Evolutionary conservation across 2,888 invertebrate species (phyloP).

Genomic region (Apodemia duryi): DNA sequence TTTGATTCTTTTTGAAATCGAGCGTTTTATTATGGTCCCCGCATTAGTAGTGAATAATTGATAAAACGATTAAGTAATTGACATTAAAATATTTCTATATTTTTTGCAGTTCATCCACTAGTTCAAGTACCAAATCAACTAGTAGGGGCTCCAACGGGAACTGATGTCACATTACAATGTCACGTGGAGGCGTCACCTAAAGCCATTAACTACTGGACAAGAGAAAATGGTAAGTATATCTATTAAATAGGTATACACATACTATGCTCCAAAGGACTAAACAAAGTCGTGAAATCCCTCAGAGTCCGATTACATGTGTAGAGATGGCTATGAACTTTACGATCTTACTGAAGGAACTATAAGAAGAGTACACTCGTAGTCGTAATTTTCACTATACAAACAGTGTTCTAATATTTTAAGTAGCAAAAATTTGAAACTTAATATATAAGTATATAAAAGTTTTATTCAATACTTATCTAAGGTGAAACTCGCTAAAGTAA

Average conservation of each 20-base stretch:
- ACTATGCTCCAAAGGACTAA: constrained; percentile 11
- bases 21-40: too few relatives aligned
- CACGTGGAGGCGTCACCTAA: constrained; percentile 95
- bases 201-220: constrained; percentile 96
- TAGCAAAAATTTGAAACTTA: too few relatives aligned
- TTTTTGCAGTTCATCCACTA: constrained; percentile 89
- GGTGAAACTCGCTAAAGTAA: too few relatives aligned
- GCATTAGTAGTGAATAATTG: too few relatives aligned
- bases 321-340: neutral
- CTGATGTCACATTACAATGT: constrained; percentile 90
- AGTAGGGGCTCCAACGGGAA: constrained; percentile 91
- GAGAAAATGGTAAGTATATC: constrained; percentile 86
- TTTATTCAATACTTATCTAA: too few relatives aligned
- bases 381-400: neutral
- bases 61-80: too few relatives aligned
- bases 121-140: constrained; percentile 96
- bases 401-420: too few relatives aligned
- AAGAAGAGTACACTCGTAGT: neutral
- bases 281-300: neutral
- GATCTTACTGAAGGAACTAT: neutral
- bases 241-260: constrained; percentile 26
- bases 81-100: constrained; percentile 20
- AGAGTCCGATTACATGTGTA: constrained; percentile 1
- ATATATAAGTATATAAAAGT: too few relatives aligned
- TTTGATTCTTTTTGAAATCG: too few relatives aligned